Base-by-base conservation (phyloP, 2,113 vertebrate genomes). In the Podocnemis expansa region DNA sequence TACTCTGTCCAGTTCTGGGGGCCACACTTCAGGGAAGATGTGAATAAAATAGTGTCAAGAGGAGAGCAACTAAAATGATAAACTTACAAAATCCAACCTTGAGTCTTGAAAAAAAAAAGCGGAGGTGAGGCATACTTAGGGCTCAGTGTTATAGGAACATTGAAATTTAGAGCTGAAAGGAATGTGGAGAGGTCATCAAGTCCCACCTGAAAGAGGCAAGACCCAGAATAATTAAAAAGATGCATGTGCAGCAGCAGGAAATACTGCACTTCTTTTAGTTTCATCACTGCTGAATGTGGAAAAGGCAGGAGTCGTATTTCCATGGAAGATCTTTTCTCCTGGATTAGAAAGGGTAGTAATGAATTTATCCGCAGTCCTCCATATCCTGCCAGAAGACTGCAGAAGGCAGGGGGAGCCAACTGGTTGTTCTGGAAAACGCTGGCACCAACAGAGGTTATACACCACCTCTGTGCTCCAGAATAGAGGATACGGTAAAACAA, bases 401-500 rank as follows among this genome's bases (percentile, higher is more conserved):
- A 63, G 31, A 11, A 41, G 70, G 38, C 70, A 41, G 38, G 22
- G 38, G 11, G 21, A 43, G 22, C 38, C 70, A 73, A 10, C 21
- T 73, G 11, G n/a, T 43, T 73, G 38, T 43, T 38, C 38, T 73
- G 70, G 38, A 73, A 73, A 38, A 73, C 70, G 12, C 73, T 4
- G n/a, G 27, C 78, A 51, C 5, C 3, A 24, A 67, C 31, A 19
- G 31, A 86, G 5, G 11, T 5, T 9, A 12, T 0, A 27, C 19
- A 13, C 22, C 45, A 47, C 5, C 4, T 10, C 58, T 79, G 84
- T 19, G 34, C 4, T 84, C 25, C 25, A 63, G 54, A 82, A 49
- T 12, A 31, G 0, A 24, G 58, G 56, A 4, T 25, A 34, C 2
- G 22, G 24, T 41, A 43, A 41, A 73, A 22, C 4, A 10, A 13